Conservation (phyloP, 2,888 invertebrate genomes). For the Agrypnus murinus region DNA sequence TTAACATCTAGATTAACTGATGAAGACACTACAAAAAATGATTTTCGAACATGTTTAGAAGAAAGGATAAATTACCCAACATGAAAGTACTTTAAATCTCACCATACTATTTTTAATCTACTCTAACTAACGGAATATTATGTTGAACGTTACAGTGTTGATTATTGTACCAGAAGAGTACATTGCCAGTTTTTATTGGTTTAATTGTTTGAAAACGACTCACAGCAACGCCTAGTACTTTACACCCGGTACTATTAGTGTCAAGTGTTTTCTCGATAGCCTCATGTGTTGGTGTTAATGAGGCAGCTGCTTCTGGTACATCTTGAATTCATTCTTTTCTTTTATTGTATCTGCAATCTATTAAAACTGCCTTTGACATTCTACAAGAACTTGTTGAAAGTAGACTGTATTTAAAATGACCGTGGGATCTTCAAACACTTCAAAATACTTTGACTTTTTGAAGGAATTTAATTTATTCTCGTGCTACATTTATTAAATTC, state of each 20-base stretch:
- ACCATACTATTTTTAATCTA: not conserved
- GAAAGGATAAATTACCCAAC: too few relatives aligned
- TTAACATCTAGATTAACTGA: too few relatives aligned
- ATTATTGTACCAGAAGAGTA: conserved; percentile 39
- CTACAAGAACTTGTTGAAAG: conserved; percentile 47
- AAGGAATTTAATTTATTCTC: conserved; percentile 2
- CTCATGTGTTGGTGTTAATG: conserved; percentile 52
- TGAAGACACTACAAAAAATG: too few relatives aligned
- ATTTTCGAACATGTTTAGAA: too few relatives aligned
- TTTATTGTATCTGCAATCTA: conserved; percentile 48
- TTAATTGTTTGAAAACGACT: conserved; percentile 50
- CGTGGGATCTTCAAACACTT: conserved; percentile 47
- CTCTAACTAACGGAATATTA: conserved; percentile 25
- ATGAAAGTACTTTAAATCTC: conserved; percentile 6
- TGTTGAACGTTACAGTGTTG: conserved; percentile 17
- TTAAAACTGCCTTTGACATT: conserved; percentile 47
- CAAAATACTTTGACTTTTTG: conserved; percentile 28
- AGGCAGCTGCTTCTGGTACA: conserved; percentile 51
- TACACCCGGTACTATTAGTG: conserved; percentile 49
- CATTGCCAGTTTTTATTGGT: conserved; percentile 43
- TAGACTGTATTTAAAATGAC: conserved; percentile 45
- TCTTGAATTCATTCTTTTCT: conserved; percentile 49
- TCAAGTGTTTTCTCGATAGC: conserved; percentile 50
- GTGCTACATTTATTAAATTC: too few relatives aligned
- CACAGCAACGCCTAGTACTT: conserved; percentile 49